Percentiles rank a stretch among this genome's conserved stretches.
Evolutionary conservation across 2,888 invertebrate genomes (phyloP).

Genomic region (Eristalis intricaria): DNA sequence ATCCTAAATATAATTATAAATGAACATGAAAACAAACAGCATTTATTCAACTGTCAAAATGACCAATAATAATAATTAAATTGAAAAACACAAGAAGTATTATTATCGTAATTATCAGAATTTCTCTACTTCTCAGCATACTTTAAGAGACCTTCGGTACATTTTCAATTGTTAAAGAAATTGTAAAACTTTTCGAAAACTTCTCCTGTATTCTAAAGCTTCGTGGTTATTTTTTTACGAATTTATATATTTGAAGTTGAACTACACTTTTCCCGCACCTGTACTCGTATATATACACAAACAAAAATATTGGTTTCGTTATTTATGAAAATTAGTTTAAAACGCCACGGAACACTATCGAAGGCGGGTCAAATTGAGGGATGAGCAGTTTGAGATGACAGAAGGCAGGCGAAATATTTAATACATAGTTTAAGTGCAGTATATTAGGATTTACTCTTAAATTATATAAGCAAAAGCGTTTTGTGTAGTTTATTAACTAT

Average conservation of each 20-base stretch:
- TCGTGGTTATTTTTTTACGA: background rate
- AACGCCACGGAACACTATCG: background rate
- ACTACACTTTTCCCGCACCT: no score
- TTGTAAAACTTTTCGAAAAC: background rate
- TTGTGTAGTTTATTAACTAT: conserved; percentile 1
- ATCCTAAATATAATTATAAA: conserved; percentile 42
- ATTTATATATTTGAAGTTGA: background rate
- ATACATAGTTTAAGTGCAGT: conserved; percentile 14
- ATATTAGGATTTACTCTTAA: background rate
- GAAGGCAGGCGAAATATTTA: background rate
- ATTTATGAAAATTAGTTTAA: background rate
- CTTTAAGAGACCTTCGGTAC: background rate
- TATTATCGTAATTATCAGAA: background rate
- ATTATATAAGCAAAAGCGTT: background rate
- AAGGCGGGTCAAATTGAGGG: background rate
- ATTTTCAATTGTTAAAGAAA: background rate
- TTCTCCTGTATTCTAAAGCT: conserved; percentile 1
- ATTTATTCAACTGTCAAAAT: conserved; percentile 43
- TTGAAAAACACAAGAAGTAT: background rate
- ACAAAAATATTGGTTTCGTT: background rate
- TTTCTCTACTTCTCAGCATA: background rate
- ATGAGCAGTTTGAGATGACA: background rate
- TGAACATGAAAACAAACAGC: conserved; percentile 11
- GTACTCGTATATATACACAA: background rate
- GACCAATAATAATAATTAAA: conserved; percentile 24